These are phyloP conservation scores for Carapus acus DNA, from an alignment of 2,797 vertebrate species.

Conservation along the genomic window DNA sequence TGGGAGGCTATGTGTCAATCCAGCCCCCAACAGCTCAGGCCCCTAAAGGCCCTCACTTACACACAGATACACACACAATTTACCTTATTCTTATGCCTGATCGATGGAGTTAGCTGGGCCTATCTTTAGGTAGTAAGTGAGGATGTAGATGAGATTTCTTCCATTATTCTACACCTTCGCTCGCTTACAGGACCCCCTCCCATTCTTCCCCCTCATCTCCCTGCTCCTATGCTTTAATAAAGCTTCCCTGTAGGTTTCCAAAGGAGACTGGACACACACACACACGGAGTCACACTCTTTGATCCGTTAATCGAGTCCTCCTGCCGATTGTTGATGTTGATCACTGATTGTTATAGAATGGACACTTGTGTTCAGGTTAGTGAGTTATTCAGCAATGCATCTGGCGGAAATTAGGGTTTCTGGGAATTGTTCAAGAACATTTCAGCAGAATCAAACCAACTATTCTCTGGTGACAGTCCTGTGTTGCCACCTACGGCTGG, in stretches of 20 bases:
- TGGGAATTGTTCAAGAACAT: no score
- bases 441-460: no score
- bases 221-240: conserved; percentile 55
- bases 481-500: no score
- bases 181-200: no score
- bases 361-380: no score
- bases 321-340: conserved; percentile 31
- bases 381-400: no score
- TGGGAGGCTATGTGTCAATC: no score
- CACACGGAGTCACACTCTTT: conserved; percentile 33
- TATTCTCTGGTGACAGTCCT: no score
- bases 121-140: conserved; percentile 28
- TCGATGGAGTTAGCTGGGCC: conserved; percentile 60
- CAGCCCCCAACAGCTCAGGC: conserved; percentile 6
- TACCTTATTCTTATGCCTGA: conserved; percentile 32
- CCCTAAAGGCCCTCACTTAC: conserved; percentile 6
- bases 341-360: neutral
- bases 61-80: conserved; percentile 8
- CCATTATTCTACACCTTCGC: conserved; percentile 25
- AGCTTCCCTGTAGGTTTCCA: conserved; percentile 51
- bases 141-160: conserved; percentile 23
- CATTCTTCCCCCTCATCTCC: conserved; percentile 10
- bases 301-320: no score
- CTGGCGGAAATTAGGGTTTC: no score
- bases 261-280: conserved; percentile 29